A percentile compares a stretch with the other conserved stretches of the same genome.
Conservation (phyloP, 1,140 invertebrate genomes). For the Coboldia fuscipes region DNA sequence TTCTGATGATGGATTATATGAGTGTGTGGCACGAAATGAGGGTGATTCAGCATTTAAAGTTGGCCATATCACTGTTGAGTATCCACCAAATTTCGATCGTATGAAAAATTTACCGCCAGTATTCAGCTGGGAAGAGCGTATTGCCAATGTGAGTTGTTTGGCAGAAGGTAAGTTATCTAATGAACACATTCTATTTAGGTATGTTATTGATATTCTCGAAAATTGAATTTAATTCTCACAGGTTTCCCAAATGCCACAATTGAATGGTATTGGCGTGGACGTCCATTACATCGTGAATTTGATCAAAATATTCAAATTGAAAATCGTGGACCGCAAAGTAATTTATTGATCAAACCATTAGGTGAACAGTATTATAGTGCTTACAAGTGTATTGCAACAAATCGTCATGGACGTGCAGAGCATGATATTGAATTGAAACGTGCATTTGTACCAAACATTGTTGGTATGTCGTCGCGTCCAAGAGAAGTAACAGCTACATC, state of each 20-base stretch:
- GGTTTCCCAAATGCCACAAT: constrained; percentile 75
- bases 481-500: constrained; percentile 58
- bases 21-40: constrained; percentile 61
- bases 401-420: constrained; percentile 43
- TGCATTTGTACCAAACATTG: constrained; percentile 31
- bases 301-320: constrained; percentile 32
- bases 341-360: constrained; percentile 38
- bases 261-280: constrained; percentile 44
- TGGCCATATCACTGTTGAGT: constrained; percentile 67
- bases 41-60: constrained; percentile 49
- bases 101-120: constrained; percentile 40
- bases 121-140: constrained; percentile 59
- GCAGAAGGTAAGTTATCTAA: constrained; percentile 63
- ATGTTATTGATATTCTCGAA: not conserved
- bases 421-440: constrained; percentile 47
- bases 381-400: constrained; percentile 67
- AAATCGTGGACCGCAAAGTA: constrained; percentile 44
- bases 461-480: constrained; percentile 27
- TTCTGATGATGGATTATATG: constrained; percentile 70
- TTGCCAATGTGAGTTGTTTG: constrained; percentile 71
- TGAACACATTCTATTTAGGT: not conserved
- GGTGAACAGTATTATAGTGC: constrained; percentile 41
- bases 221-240: constrained; percentile 4
- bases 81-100: constrained; percentile 54
- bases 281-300: constrained; percentile 25